A percentile compares a stretch with the other conserved stretches of the same genome.
Conservation (phyloP, 2,113 vertebrate genomes). For the Nanger granti region DNA sequence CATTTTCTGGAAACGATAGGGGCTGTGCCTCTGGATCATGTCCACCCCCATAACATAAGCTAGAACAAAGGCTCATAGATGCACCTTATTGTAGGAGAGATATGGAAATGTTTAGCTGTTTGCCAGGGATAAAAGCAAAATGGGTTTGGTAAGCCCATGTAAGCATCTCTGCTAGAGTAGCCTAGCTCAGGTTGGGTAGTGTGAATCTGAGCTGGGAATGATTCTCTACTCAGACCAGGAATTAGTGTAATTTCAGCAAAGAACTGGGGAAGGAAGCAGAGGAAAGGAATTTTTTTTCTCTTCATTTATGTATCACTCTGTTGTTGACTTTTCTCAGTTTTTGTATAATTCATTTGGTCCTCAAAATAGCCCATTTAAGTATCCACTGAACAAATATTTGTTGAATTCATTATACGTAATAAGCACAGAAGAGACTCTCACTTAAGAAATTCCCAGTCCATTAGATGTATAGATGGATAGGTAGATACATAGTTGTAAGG, state of each 20-base stretch:
- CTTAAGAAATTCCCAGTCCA: conserved; percentile 1
- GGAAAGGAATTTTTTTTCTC: background rate
- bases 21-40: background rate
- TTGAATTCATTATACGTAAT: background rate
- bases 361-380: background rate
- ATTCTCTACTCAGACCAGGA: background rate
- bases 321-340: background rate
- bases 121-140: background rate
- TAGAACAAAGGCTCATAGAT: background rate
- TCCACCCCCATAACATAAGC: background rate
- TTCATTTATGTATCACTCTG: background rate
- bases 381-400: conserved; percentile 9
- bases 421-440: background rate
- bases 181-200: background rate
- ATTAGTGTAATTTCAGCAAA: background rate
- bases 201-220: background rate
- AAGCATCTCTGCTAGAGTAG: background rate
- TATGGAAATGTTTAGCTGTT: background rate
- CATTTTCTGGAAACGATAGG: background rate
- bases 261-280: background rate
- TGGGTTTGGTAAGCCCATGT: background rate
- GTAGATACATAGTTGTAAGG: background rate
- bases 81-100: background rate
- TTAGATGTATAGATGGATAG: background rate
- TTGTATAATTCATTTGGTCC: background rate